phyloP scores from a whole-genome alignment of 2,797 vertebrate species.

The Ambastaia sidthimunki region DNA sequence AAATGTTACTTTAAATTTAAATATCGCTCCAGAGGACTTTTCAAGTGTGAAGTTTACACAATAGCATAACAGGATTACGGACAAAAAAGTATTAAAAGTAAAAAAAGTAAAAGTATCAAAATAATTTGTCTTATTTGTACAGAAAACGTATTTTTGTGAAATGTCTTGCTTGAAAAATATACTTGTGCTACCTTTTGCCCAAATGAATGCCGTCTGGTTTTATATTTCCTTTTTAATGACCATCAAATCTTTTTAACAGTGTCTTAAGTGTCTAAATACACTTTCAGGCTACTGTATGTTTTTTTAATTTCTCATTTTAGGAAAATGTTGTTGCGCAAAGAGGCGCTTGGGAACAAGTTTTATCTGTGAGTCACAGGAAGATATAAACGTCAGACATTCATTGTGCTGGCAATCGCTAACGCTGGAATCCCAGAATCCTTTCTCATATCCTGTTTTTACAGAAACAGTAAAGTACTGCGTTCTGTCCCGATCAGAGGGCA shows the following conservation, averaged over 20 bases:
- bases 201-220: background rate
- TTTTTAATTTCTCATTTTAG: slow-evolving; percentile 8
- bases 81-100: no score
- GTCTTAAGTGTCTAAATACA: background rate
- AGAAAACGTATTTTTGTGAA: background rate
- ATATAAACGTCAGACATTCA: slow-evolving; percentile 32
- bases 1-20: no score
- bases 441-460: slow-evolving; percentile 57
- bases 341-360: no score
- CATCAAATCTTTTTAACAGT: background rate
- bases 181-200: background rate
- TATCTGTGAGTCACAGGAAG: slow-evolving; percentile 39
- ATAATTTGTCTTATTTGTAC: no score
- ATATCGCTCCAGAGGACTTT: no score
- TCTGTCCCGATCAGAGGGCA: slow-evolving; percentile 15
- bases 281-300: background rate
- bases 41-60: no score
- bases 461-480: slow-evolving; percentile 33
- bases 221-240: background rate
- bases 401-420: slow-evolving; percentile 45
- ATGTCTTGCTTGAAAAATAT: background rate
- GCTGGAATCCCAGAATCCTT: slow-evolving; percentile 48
- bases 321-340: background rate
- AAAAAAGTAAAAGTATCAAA: no score
- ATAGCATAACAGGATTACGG: no score